Conservation (phyloP, 2,797 vertebrate species). For the Lophius americanus region DNA sequence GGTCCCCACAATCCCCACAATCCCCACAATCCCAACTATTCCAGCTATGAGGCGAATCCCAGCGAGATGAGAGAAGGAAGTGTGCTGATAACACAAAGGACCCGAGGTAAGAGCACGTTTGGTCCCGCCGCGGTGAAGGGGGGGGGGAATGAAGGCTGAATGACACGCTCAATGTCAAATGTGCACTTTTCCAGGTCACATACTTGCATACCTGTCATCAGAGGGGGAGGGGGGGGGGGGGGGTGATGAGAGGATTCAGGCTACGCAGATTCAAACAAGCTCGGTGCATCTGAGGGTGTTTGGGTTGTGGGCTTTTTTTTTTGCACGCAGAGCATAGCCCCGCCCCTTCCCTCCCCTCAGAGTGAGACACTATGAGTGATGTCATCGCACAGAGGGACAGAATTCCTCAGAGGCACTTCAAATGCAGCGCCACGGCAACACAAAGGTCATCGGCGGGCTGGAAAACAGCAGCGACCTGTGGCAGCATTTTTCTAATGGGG, state of each 20-base stretch:
- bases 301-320: not conserved
- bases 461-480: conserved; percentile 24
- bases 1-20: conserved; percentile 65
- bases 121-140: conserved; percentile 24
- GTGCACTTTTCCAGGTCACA: conserved; percentile 64
- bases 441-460: conserved; percentile 23
- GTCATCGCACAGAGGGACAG: conserved; percentile 44
- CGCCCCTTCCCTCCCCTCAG: not conserved
- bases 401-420: conserved; percentile 67
- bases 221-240: conserved; percentile 25
- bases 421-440: conserved; percentile 52
- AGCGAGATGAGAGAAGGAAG: conserved; percentile 48
- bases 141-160: conserved; percentile 38
- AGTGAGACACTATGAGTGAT: conserved; percentile 45
- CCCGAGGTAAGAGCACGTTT: conserved; percentile 41
- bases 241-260: conserved; percentile 50
- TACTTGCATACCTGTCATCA: conserved; percentile 61
- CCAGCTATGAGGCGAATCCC: conserved; percentile 57
- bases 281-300: not conserved
- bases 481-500: conserved; percentile 42
- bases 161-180: conserved; percentile 67
- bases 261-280: conserved; percentile 59
- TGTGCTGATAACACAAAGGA: conserved; percentile 36
- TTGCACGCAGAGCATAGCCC: conserved; percentile 3
- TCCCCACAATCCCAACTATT: conserved; percentile 70